Evolutionary conservation across 2,888 invertebrate species (phyloP).

Genomic region (Standfussiana lucernea): DNA sequence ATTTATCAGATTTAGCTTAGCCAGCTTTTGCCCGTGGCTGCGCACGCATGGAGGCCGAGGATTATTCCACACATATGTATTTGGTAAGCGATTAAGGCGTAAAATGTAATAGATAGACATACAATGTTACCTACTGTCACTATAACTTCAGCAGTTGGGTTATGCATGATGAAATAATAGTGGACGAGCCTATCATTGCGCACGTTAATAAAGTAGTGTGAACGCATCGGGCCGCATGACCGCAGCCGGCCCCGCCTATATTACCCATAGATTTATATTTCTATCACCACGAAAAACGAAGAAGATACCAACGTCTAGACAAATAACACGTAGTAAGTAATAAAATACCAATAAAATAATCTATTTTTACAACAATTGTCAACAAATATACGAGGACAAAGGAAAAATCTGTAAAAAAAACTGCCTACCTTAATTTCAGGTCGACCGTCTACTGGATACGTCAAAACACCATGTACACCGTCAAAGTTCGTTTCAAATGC

Average conservation of each 20-base stretch:
- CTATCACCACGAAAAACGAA: background rate
- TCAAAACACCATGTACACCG: background rate
- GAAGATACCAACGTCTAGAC: background rate
- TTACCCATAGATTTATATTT: background rate
- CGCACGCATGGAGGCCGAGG: background rate
- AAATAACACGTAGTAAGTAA: background rate
- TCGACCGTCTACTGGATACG: background rate
- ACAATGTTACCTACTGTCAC: background rate
- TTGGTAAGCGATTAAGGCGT: background rate
- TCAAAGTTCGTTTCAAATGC: background rate
- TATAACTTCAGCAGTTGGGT: background rate
- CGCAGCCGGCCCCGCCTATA: background rate
- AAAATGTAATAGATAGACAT: background rate
- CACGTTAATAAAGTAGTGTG: background rate
- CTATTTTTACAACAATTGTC: background rate
- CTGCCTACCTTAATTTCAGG: slow-evolving; percentile 28
- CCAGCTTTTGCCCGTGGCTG: background rate
- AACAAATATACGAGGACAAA: background rate
- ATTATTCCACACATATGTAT: background rate
- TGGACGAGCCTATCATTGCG: background rate
- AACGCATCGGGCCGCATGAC: background rate
- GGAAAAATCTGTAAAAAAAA: background rate
- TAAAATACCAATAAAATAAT: background rate
- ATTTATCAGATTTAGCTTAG: background rate
- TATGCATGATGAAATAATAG: background rate